Evolutionary conservation across 23 tunicate genomes (phyloP).

Genomic region (Ciona savignyi): DNA sequence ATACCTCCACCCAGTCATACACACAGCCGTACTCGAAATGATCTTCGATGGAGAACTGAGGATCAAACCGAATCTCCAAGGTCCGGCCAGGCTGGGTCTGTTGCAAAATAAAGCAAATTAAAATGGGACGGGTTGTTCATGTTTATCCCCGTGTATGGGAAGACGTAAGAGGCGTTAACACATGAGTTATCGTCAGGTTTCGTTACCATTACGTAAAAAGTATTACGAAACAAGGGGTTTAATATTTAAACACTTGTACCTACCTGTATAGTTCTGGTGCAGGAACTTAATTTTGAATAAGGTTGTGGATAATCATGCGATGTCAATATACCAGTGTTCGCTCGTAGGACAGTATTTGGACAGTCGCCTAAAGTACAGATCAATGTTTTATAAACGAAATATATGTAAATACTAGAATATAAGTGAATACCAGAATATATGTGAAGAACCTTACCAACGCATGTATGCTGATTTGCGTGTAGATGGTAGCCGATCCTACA

Average conservation of each 20-base stretch:
- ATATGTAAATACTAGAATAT: not conserved
- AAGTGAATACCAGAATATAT: not conserved
- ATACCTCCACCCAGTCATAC: constrained; percentile 74
- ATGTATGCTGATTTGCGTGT: constrained; percentile 67
- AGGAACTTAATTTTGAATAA: not conserved
- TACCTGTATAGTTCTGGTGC: not conserved
- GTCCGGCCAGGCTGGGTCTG: constrained; percentile 29
- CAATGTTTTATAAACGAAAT: no score
- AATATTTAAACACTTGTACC: not conserved
- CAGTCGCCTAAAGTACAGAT: not conserved
- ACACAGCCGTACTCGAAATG: constrained; percentile 60
- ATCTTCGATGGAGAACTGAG: constrained; percentile 60
- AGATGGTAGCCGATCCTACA: constrained; percentile 53
- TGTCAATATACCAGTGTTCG: not conserved
- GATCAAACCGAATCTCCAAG: constrained; percentile 39
- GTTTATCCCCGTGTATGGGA: no score
- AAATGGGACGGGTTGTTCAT: no score
- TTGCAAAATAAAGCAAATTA: not conserved
- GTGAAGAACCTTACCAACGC: constrained; percentile 35
- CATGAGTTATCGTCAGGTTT: no score
- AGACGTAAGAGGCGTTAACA: no score
- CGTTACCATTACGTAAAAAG: no score
- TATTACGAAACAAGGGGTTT: no score
- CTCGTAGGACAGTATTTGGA: not conserved
- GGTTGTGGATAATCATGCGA: not conserved